Evolutionary conservation across 2,888 invertebrate species (phyloP), one percentile per base, ranked within the genome.

Genomic region (Dicycla oo): DNA sequence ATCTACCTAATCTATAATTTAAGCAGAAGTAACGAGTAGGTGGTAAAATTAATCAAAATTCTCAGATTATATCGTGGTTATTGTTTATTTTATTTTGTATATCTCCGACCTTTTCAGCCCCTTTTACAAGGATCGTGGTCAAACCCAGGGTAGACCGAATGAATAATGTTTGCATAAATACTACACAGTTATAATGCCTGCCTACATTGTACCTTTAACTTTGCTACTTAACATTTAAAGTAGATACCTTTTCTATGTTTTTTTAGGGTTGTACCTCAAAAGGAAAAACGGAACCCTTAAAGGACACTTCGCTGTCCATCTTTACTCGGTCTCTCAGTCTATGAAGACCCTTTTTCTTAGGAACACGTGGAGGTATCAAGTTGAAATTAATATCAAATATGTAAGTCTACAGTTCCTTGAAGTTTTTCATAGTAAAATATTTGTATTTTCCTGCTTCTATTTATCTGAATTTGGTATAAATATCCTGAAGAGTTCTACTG

Each of bases 161-260:
- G 66, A 78, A 78, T 82, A 82, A 78, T 82, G 72, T 78, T 67
- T 67, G 51, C 79, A 71, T 78, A 71, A 82, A 82, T 78, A 78
- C 58, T 54, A 82, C 60, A 66, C 26, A 10, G 61, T 47, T 43
- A 54, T 53, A 69, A 82, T 54, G 34, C 43, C 43, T 38, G 20
- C 13, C n/a, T 47, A 34, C 49, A 66, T 54, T 65, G n/a, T 18
- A 30, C 20, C 10, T 49, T n/a, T 20, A 43, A 45, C 49, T 45
- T 57, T 45, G 15, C n/a, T 66, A 61, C 38, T 58, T 51, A 43
- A 49, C 13, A 54, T 75, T 51, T 47, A n/a, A 78, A 78, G 43
- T n/a, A 40, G 13, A 18, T 26, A 60, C 11, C 40, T 47, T 53
- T 53, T 26, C 11, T 13, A n/a, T 34, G 11, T 23, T 49, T 64